Conservation (phyloP, 2,888 invertebrate genomes). For the Muschampia plurimacula region DNA sequence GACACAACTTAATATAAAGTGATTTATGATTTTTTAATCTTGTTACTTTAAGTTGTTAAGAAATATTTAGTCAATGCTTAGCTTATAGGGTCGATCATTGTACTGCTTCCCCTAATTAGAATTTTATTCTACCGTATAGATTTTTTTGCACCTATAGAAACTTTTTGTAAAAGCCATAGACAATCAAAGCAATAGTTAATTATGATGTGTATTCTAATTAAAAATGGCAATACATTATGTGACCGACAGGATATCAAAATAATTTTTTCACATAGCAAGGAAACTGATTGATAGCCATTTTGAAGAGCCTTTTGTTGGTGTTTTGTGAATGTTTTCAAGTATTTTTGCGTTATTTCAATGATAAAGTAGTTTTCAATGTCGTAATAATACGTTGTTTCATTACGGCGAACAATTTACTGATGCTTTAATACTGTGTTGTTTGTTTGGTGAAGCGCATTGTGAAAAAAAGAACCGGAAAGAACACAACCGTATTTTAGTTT, state of each 20-base stretch:
- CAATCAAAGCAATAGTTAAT: constrained; percentile 49
- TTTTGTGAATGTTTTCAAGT: constrained; percentile 85
- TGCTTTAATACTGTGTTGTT: constrained; percentile 62
- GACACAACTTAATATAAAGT: too few relatives aligned
- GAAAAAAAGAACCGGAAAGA: constrained; percentile 77
- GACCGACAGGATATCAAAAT: constrained; percentile 79
- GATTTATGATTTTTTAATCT: too few relatives aligned
- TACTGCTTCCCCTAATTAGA: neutral
- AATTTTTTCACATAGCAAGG: constrained; percentile 80
- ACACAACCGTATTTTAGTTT: constrained; percentile 65
- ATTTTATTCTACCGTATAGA: neutral
- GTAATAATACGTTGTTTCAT: constrained; percentile 43
- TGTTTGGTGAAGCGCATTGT: constrained; percentile 74
- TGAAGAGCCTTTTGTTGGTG: constrained; percentile 86
- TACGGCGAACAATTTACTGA: constrained; percentile 53
- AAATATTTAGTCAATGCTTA: too few relatives aligned
- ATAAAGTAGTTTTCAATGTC: constrained; percentile 49
- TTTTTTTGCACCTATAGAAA: neutral
- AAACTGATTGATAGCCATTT: constrained; percentile 84
- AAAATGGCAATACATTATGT: constrained; percentile 77
- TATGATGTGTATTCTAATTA: constrained; percentile 60
- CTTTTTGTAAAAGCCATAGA: constrained; percentile 53
- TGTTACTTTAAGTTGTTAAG: too few relatives aligned
- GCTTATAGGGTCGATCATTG: neutral
- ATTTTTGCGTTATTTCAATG: constrained; percentile 69